Evolutionary conservation across 2,797 vertebrate species (phyloP).

Genomic region (Hyperoplus immaculatus): DNA sequence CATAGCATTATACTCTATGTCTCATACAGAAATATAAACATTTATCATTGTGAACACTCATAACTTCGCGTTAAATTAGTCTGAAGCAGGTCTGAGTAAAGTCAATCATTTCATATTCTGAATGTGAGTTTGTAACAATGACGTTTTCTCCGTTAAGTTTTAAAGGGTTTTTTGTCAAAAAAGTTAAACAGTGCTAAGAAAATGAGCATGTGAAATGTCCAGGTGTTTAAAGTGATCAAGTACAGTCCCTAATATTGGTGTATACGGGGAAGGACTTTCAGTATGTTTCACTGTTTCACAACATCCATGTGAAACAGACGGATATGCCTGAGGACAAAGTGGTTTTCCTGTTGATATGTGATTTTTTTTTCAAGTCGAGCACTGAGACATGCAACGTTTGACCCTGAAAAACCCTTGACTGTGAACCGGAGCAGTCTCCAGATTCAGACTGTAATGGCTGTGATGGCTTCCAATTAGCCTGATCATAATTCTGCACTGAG

Average conservation of each 20-base stretch:
- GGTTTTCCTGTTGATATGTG: constrained; percentile 71
- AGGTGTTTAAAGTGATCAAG: background rate
- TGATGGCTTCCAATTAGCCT: constrained; percentile 27
- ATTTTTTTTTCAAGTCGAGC: constrained; percentile 64
- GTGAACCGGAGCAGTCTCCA: constrained; percentile 32
- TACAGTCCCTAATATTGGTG: background rate
- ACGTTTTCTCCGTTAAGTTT: constrained; percentile 21
- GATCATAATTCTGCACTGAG: constrained; percentile 4
- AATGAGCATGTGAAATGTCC: too few relatives aligned
- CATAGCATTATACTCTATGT: background rate
- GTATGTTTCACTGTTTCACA: background rate
- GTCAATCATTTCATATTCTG: constrained; percentile 38
- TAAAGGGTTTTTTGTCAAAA: constrained; percentile 9
- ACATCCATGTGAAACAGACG: constrained; percentile 18
- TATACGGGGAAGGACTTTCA: background rate
- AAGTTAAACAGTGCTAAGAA: background rate
- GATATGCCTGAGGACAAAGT: constrained; percentile 73
- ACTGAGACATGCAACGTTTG: constrained; percentile 22
- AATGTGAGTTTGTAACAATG: constrained; percentile 1
- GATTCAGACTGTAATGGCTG: constrained; percentile 4
- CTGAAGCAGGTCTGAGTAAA: background rate
- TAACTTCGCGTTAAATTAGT: background rate
- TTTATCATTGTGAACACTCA: background rate
- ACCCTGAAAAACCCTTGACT: constrained; percentile 51
- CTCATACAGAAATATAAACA: background rate